Conservation (phyloP, 2,888 invertebrate genomes). For the Tromatobia lineatoria region DNA sequence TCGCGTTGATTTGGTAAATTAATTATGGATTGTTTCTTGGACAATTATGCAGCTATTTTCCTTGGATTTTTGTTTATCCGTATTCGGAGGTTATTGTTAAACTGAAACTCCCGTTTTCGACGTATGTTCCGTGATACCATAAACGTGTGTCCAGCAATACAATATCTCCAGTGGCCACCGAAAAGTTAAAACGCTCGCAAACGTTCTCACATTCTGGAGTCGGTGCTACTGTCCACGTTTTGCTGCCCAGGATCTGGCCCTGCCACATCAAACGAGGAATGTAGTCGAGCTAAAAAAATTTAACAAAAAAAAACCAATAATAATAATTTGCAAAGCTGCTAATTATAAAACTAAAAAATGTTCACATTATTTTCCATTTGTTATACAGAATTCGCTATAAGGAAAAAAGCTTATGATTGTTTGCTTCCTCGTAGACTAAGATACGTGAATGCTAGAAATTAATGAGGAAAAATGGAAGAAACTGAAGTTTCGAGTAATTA, state of each 20-base stretch:
- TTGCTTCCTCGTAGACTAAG: too few relatives aligned
- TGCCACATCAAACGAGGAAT: constrained; percentile 97
- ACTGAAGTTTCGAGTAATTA: too few relatives aligned
- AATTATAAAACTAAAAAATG: too few relatives aligned
- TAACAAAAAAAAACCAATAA: neutral
- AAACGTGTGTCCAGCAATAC: constrained; percentile 95
- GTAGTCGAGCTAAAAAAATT: constrained; percentile 90
- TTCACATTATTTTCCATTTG: too few relatives aligned
- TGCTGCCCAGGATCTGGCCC: constrained; percentile 94
- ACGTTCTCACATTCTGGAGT: constrained; percentile 94
- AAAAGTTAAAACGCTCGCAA: constrained; percentile 91
- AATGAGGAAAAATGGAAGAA: too few relatives aligned
- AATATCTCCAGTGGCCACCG: constrained; percentile 95
- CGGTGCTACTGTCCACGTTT: constrained; percentile 94
- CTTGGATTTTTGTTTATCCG: constrained; percentile 86
- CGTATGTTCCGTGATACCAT: constrained; percentile 96
- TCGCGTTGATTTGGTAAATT: neutral
- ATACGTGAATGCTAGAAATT: too few relatives aligned
- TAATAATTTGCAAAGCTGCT: constrained; percentile 14
- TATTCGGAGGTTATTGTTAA: constrained; percentile 97
- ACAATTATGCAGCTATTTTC: neutral
- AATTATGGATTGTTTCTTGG: neutral
- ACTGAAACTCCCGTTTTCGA: constrained; percentile 93
- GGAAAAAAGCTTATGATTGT: too few relatives aligned
- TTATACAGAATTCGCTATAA: too few relatives aligned